These are phyloP conservation scores for Scatophagus argus DNA, from an alignment of 2,113 vertebrate species.

Conservation along the genomic window DNA sequence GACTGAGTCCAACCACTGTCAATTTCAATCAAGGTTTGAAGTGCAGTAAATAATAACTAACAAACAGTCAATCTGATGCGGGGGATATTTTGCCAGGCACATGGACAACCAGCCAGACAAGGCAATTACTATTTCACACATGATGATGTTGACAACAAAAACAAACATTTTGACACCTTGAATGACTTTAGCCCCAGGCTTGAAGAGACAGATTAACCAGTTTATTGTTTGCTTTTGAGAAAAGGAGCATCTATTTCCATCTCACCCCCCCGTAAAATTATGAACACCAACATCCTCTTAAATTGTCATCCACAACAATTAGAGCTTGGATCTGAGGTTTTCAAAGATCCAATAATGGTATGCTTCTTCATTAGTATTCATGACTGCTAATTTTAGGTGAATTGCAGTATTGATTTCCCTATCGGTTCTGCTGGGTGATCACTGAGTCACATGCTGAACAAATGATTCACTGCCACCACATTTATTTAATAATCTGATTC, in stretches of 20 bases:
- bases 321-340: conserved; percentile 5
- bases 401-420: conserved; percentile 58
- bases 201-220: not conserved
- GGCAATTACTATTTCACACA: not conserved
- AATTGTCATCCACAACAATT: conserved; percentile 19
- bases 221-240: not conserved
- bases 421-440: conserved; percentile 47
- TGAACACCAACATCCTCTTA: not conserved
- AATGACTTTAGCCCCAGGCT: not conserved
- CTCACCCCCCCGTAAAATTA: not conserved
- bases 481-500: conserved; percentile 56
- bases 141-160: conserved; percentile 14
- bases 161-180: not conserved
- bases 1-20: conserved; percentile 17
- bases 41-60: not conserved
- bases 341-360: conserved; percentile 30
- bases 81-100: not conserved
- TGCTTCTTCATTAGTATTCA: conserved; percentile 56
- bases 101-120: not conserved
- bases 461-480: conserved; percentile 38
- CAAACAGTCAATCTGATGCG: conserved; percentile 2
- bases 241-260: not conserved
- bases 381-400: conserved; percentile 51
- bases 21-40: not conserved
- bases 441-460: conserved; percentile 18